A percentile compares a stretch with the other conserved stretches of the same genome.
These are phyloP conservation scores for Araneus ventricosus DNA, from an alignment of 1,140 invertebrate genomes.

Conservation along the genomic window DNA sequence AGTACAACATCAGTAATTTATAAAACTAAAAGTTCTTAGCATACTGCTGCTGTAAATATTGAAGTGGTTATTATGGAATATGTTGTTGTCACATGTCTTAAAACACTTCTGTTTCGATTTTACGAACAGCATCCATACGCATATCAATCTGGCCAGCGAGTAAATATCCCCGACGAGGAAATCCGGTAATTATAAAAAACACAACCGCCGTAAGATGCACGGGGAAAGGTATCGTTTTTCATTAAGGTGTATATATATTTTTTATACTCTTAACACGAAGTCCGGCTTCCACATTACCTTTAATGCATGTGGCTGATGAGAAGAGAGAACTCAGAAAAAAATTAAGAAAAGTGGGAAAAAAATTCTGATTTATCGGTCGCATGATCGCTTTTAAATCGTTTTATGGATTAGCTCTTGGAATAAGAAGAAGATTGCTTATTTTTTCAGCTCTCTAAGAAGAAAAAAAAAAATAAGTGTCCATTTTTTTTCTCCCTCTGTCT, in stretches of 20 bases:
- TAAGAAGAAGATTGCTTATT: conserved; percentile 66
- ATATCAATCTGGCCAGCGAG: too few relatives aligned
- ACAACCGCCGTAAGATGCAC: too few relatives aligned
- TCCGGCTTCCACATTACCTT: not conserved
- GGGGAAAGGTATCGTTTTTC: not conserved
- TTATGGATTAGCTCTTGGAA: conserved; percentile 62
- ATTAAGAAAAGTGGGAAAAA: not conserved
- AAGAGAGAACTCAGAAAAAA: not conserved
- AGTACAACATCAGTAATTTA: too few relatives aligned
- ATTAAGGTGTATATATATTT: not conserved
- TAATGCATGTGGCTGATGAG: not conserved
- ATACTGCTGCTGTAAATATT: too few relatives aligned
- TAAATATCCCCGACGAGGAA: too few relatives aligned
- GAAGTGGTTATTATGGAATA: too few relatives aligned
- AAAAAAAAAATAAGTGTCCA: not conserved
- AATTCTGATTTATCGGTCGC: conserved; percentile 45
- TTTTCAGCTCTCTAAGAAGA: conserved; percentile 28
- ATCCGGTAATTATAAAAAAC: not conserved
- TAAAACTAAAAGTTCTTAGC: too few relatives aligned
- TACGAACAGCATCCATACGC: too few relatives aligned
- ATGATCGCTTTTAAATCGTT: conserved; percentile 62
- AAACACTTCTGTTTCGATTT: too few relatives aligned
- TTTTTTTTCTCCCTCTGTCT: not conserved
- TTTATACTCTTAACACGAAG: not conserved
- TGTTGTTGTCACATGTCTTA: too few relatives aligned